Evolutionary conservation across 1,140 invertebrate genomes (phyloP), one percentile per base, ranked within the genome.

Genomic region (Dendrolimus punctatus): DNA sequence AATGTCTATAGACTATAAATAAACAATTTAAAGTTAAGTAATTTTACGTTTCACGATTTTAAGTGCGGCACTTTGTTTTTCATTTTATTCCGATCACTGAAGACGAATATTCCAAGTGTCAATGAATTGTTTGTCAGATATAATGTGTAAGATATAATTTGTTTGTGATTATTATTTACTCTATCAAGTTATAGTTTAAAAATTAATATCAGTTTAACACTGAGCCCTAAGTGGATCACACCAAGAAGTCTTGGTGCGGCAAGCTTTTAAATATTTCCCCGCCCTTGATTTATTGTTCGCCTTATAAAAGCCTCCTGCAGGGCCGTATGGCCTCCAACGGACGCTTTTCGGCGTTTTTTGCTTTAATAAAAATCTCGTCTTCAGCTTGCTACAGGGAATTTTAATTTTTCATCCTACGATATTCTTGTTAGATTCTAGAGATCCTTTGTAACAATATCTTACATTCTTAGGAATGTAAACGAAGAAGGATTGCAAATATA

Each of bases 221-320:
- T 45, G 4, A 37, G 39, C 6, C 40, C n/a, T 8, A 57, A 56
- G 38, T 23, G 46, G 66, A 66, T 9, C 40, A 49, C 50, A 62
- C 64, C 67, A 50, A 50, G 51, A 67, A 71, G 73, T 71, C 71
- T 71, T 71, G 68, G 69, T 63, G 64, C 59, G 56, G 74, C 76
- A 72, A 76, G 74, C 74, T 79, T 77, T 80, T 80, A 80, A 83
- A 79, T 77, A 80, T 81, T 81, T 82, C 62, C 73, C 72, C 71
- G 68, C 64, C 68, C 74, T 73, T 80, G 79, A 82, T 82, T 82
- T 82, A 82, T 82, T 63, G 79, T 68, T 58, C 67, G 68, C 71
- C 70, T 79, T 82, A 82, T 80, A 82, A 78, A 76, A 79, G 72
- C 72, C 70, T 78, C 76, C 74, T 74, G 68, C 73, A 64, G 77